Conservation (phyloP, 2,797 vertebrate genomes). For the Ctenochaetus hawaiiensis region DNA sequence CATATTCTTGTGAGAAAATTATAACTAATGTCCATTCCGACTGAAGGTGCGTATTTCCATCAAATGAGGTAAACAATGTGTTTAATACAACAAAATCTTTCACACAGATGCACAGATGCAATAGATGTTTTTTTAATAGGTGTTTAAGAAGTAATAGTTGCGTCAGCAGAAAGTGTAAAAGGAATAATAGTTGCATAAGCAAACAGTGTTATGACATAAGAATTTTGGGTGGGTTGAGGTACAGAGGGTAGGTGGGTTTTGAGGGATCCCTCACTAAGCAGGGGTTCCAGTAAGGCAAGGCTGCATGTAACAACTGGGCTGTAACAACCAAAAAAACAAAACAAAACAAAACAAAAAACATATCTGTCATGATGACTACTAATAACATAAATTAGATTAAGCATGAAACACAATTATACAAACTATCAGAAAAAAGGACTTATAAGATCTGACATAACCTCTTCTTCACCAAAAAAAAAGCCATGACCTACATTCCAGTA, state of each 20-base stretch:
- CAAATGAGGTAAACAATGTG: not conserved
- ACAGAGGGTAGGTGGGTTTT: slow-evolving; percentile 28
- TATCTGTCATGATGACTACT: slow-evolving; percentile 79
- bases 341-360: slow-evolving; percentile 45
- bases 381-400: slow-evolving; percentile 82
- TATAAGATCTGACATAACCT: slow-evolving; percentile 72
- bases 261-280: slow-evolving; percentile 86
- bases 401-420: slow-evolving; percentile 74
- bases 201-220: slow-evolving; percentile 90
- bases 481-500: slow-evolving; percentile 85
- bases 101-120: slow-evolving; percentile 60
- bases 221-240: slow-evolving; percentile 69
- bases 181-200: slow-evolving; percentile 88
- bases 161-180: slow-evolving; percentile 87
- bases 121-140: slow-evolving; percentile 89
- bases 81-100: slow-evolving; percentile 28
- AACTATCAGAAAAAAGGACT: slow-evolving; percentile 77
- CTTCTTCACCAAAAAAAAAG: slow-evolving; percentile 69
- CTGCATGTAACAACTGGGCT: slow-evolving; percentile 86
- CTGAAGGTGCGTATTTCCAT: not conserved
- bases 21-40: not conserved
- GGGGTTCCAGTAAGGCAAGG: slow-evolving; percentile 88
- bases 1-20: not conserved
- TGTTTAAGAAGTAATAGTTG: slow-evolving; percentile 88
- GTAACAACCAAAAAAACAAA: slow-evolving; percentile 81